Base-by-base conservation (phyloP, 2,113 vertebrate genomes). In the Colinus virginianus region DNA sequence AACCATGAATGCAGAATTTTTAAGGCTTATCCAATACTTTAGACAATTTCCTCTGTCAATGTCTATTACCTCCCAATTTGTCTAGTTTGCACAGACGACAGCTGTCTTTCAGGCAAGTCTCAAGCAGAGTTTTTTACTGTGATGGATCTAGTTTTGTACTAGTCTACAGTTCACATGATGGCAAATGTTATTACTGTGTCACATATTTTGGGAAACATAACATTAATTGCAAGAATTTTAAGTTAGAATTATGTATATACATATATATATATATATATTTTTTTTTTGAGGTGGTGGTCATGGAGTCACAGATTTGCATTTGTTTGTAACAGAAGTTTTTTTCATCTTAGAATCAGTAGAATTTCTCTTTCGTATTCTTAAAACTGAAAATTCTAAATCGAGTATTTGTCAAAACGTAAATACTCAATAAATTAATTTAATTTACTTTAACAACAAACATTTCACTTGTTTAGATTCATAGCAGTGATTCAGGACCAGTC, bases 21-120 rank as follows among this genome's bases (percentile, higher is more conserved):
- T 55, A 30, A 90, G 56, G 63, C n/a, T 91, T 80, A 81, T 26
- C 64, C 40, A 88, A 93, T 94, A 90, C 40, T 79, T 90, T 71
- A 86, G 83, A 71, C 22, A 88, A 90, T 78, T 90, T 64, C 18
- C n/a, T 88, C 51, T 84, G 83, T 87, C 79, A 88, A 4, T 84
- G 79, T 71, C 18, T 83, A 64, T 90, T 91, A 76, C 38, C 15
- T 93, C 85, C 55, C 43, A 90, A 88, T 88, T 88, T 30, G 32
- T 85, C 59, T 83, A 72, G 36, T 75, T 83, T 90, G 40, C 68
- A 90, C 28, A 77, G n/a, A 49, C 49, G 69, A 66, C 79, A 88
- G 14, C 21, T 70, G 59, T 59, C 88, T 96, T 71, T 90, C 64
- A 79, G 61, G 49, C 56, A 94, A 5, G 7, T 51, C 68, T 93